Evolutionary conservation across 2,888 invertebrate genomes (phyloP), one percentile per base, ranked within the genome.

Genomic region (Heliconius erato): DNA sequence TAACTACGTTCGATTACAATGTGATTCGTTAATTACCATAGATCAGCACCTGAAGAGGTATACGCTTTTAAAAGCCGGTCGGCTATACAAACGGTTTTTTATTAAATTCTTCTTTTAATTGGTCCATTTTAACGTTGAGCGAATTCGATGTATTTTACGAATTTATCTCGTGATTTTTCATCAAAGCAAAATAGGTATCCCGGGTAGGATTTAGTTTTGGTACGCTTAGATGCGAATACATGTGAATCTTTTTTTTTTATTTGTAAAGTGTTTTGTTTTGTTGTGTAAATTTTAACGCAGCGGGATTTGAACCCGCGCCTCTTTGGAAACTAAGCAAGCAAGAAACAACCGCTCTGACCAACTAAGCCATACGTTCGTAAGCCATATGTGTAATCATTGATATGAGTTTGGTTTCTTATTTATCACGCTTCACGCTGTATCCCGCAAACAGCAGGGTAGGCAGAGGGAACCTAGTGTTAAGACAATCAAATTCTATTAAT

Each of bases 101-200:
- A 68, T 74, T 69, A 28, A 68, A 79, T 54, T 79, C 49, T 63
- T 44, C 74, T 76, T 82, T 82, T 79, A 74, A 74, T 82, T 79
- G 74, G 59, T 54, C 12, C 28, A 54, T 44, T 78, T 81, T 82
- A 67, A 72, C 72, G 28, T 12, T 74, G 68, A 28, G 16, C 59
- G 23, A 35, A 69, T 79, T 44, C 63, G 44, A 67, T 68, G 67
- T 23, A 72, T 69, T 74, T 76, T 28, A n/a, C 5, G 23, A 44
- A 63, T 54, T 78, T 35, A 67, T 32, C 54, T 71, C 49, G 54
- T 28, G 40, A 49, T 44, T 71, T 76, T 77, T 65, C 35, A 65
- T 65, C 35, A 65, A 63, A 59, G 40, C 71, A 71, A n/a, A 32
- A 40, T 40, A 71, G 23, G 19, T 71, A 71, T 4, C n/a, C 40